A percentile compares a stretch with the other conserved stretches of the same genome.
These are phyloP conservation scores for Trachurus trachurus DNA, from an alignment of 2,797 vertebrate genomes.

Conservation along the genomic window DNA sequence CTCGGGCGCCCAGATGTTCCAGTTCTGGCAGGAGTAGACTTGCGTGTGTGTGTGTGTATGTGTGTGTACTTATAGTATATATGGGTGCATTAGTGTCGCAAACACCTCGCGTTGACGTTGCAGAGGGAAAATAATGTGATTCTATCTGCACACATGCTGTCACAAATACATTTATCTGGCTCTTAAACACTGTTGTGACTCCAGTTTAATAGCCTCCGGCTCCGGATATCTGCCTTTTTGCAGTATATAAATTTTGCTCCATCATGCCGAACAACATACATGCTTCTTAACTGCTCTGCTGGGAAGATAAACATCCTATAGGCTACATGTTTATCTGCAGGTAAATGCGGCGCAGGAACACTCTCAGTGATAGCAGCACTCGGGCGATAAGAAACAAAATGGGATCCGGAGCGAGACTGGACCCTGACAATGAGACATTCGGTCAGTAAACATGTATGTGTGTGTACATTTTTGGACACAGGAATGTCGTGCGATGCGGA, in stretches of 20 bases:
- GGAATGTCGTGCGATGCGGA: conserved; percentile 22
- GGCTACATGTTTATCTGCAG: conserved; percentile 61
- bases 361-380: conserved; percentile 20
- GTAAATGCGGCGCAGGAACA: conserved; percentile 30
- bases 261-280: conserved; percentile 38
- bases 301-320: conserved; percentile 48
- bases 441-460: conserved; percentile 7
- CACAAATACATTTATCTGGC: conserved; percentile 40
- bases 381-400: conserved; percentile 52
- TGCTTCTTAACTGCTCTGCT: conserved; percentile 12
- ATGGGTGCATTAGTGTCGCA: conserved; percentile 1
- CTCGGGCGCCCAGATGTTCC: conserved; percentile 57
- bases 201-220: conserved; percentile 32
- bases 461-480: conserved; percentile 17
- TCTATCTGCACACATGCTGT: conserved; percentile 24
- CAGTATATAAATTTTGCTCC: not conserved
- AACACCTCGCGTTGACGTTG: conserved; percentile 22
- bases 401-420: not conserved
- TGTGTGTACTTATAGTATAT: not conserved
- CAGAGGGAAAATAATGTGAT: conserved; percentile 36
- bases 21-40: conserved; percentile 27
- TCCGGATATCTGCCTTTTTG: conserved; percentile 18
- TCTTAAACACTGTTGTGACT: conserved; percentile 38
- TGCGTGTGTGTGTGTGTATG: not conserved
- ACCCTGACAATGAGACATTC: conserved; percentile 25